phyloP scores from a whole-genome alignment of 2,113 vertebrate genomes.

The Gallinago media region DNA sequence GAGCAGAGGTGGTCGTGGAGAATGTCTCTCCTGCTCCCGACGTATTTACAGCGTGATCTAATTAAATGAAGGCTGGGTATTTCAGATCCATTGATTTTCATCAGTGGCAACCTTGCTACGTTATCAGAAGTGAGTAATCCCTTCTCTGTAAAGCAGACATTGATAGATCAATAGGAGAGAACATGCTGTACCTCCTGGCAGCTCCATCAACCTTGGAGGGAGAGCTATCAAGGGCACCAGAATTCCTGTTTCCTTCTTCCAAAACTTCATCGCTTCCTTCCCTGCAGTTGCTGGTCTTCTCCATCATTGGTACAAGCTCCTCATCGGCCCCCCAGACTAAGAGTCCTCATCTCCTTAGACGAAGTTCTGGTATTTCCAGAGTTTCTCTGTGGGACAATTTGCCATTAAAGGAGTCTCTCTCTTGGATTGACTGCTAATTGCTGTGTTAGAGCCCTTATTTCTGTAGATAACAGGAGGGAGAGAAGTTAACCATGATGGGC shows the following conservation, averaged over 20 bases:
- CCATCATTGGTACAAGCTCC: background rate
- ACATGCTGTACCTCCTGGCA: constrained; percentile 66
- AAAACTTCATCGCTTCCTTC: background rate
- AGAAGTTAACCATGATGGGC: background rate
- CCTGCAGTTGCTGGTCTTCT: background rate
- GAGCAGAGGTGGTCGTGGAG: constrained; percentile 4
- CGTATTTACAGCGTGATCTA: constrained; percentile 19
- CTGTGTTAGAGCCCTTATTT: background rate
- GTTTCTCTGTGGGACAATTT: background rate
- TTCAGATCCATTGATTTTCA: constrained; percentile 70
- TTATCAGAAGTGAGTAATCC: constrained; percentile 75
- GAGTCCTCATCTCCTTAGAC: background rate
- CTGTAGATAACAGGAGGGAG: background rate
- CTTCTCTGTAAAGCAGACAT: constrained; percentile 61
- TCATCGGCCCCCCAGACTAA: background rate
- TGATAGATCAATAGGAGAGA: constrained; percentile 73
- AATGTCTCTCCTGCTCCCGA: background rate
- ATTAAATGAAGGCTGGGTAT: constrained; percentile 58
- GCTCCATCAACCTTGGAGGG: constrained; percentile 63
- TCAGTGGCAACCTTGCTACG: constrained; percentile 68
- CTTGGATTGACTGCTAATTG: background rate
- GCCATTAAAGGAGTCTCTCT: background rate
- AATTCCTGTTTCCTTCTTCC: background rate
- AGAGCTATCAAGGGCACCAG: constrained; percentile 21
- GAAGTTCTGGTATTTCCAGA: background rate